phyloP scores from a whole-genome alignment of 2,797 vertebrate species.

The Epinephelus coioides region DNA sequence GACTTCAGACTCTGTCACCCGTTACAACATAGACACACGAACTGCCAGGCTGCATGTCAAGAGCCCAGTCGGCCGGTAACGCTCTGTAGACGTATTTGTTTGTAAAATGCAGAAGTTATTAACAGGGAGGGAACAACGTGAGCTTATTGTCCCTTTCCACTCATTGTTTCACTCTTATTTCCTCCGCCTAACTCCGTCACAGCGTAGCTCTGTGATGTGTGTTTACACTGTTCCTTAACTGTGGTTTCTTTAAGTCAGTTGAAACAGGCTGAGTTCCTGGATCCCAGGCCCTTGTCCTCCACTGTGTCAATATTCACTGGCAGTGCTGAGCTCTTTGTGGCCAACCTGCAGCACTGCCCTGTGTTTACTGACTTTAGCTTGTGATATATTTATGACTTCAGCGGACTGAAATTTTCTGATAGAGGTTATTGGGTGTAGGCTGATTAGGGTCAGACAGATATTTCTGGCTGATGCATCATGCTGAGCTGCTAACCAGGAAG shows the following conservation, averaged over 20 bases:
- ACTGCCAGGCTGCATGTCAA: not conserved
- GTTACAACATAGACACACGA: conserved; percentile 8
- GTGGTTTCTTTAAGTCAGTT: conserved; percentile 36
- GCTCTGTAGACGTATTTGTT: not conserved
- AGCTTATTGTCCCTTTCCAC: not conserved
- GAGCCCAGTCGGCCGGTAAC: not conserved
- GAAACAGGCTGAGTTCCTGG: conserved; percentile 56
- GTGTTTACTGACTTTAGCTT: conserved; percentile 49
- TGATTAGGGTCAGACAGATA: conserved; percentile 27
- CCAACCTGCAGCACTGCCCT: conserved; percentile 9
- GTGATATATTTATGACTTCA: conserved; percentile 44
- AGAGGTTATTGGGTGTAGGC: conserved; percentile 25
- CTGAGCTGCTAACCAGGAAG: conserved; percentile 14
- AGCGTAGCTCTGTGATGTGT: not conserved
- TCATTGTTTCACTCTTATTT: not conserved
- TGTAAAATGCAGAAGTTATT: conserved; percentile 40
- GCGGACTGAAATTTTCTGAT: conserved; percentile 17
- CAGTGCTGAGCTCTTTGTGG: conserved; percentile 12
- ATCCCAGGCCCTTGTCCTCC: conserved; percentile 26
- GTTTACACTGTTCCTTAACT: conserved; percentile 40
- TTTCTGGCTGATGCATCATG: not conserved
- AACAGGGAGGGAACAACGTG: conserved; percentile 16
- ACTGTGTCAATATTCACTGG: conserved; percentile 51
- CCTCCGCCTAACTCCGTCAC: not conserved
- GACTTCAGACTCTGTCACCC: conserved; percentile 27